These are phyloP conservation scores for Drosophila sordidapex DNA, from an alignment of 2,888 invertebrate species.

Conservation along the genomic window DNA sequence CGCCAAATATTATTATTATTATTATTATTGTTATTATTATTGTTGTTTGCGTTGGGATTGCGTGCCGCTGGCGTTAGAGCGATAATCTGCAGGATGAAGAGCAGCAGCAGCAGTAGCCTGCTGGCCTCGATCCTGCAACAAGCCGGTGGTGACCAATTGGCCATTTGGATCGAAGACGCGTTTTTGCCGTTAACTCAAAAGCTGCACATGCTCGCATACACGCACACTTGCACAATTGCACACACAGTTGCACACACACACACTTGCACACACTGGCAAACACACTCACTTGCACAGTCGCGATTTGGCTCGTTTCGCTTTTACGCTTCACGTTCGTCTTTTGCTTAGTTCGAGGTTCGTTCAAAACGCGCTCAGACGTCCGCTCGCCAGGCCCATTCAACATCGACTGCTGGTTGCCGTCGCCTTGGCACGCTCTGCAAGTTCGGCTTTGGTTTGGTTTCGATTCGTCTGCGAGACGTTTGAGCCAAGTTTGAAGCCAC, in stretches of 20 bases:
- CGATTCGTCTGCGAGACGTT: slow-evolving; percentile 50
- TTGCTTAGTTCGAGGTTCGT: slow-evolving; percentile 41
- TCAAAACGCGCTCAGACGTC: slow-evolving; percentile 70
- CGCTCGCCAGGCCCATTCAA: slow-evolving; percentile 75
- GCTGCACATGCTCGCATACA: slow-evolving; percentile 64
- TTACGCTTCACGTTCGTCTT: slow-evolving; percentile 37
- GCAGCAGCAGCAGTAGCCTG: slow-evolving; percentile 61
- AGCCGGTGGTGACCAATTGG: slow-evolving; percentile 50
- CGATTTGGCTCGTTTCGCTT: slow-evolving; percentile 33
- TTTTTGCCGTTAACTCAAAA: slow-evolving; percentile 58
- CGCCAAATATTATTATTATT: slow-evolving; percentile 66
- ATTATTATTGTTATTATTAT: slow-evolving; percentile 46
- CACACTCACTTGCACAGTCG: slow-evolving; percentile 29
- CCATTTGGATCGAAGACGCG: slow-evolving; percentile 61
- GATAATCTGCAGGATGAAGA: slow-evolving; percentile 68
- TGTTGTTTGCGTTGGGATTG: slow-evolving; percentile 55
- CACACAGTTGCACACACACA: slow-evolving; percentile 9
- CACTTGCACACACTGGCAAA: slow-evolving; percentile 11
- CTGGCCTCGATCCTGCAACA: slow-evolving; percentile 58
- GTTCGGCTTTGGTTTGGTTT: slow-evolving; percentile 64
- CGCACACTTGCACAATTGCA: slow-evolving; percentile 20
- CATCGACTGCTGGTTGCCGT: slow-evolving; percentile 69
- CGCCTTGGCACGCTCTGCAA: slow-evolving; percentile 65
- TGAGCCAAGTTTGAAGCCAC: slow-evolving; percentile 75
- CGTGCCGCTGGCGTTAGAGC: slow-evolving; percentile 65